Percentiles rank a stretch among this genome's conserved stretches.
Evolutionary conservation across 2,888 invertebrate genomes (phyloP).

Genomic region (Bedellia somnulentella): DNA sequence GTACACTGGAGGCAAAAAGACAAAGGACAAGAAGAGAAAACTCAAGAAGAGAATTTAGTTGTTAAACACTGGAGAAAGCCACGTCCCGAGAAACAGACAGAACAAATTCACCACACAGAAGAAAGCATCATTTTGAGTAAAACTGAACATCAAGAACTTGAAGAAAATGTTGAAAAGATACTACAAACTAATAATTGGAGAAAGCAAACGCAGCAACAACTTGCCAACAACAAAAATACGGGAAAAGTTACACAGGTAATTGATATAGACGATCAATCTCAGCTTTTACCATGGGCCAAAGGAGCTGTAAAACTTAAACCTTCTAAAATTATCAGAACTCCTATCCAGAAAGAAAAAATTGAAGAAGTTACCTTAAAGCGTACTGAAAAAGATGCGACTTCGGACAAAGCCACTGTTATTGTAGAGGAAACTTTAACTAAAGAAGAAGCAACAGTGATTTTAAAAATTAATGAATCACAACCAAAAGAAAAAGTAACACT

Average conservation of each 20-base stretch:
- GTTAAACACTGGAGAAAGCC: constrained; percentile 8
- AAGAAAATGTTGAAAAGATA: constrained; percentile 15
- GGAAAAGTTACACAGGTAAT: too few relatives aligned
- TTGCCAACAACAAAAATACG: too few relatives aligned
- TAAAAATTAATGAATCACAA: constrained; percentile 31
- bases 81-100: constrained; percentile 5
- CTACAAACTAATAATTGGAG: constrained; percentile 12
- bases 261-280: constrained; percentile 22
- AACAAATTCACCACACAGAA: constrained; percentile 13
- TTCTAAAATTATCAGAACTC: constrained; percentile 57
- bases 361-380: constrained; percentile 42
- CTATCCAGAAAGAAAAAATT: constrained; percentile 55
- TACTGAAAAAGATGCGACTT: constrained; percentile 32
- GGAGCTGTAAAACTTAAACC: constrained; percentile 65
- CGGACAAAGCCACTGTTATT: constrained; percentile 28
- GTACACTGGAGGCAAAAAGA: constrained; percentile 38
- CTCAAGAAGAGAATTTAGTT: constrained; percentile 7
- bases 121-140: constrained; percentile 14
- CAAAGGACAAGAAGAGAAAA: constrained; percentile 14
- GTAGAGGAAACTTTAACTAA: constrained; percentile 59
- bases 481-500: constrained; percentile 25
- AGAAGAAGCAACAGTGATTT: constrained; percentile 59
- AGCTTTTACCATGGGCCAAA: constrained; percentile 60
- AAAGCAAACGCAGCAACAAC: constrained; percentile 6
- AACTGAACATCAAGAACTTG: constrained; percentile 9